Evolutionary conservation across 2,888 invertebrate genomes (phyloP), one percentile per base, ranked within the genome.

Genomic region (Papilio elwesi): DNA sequence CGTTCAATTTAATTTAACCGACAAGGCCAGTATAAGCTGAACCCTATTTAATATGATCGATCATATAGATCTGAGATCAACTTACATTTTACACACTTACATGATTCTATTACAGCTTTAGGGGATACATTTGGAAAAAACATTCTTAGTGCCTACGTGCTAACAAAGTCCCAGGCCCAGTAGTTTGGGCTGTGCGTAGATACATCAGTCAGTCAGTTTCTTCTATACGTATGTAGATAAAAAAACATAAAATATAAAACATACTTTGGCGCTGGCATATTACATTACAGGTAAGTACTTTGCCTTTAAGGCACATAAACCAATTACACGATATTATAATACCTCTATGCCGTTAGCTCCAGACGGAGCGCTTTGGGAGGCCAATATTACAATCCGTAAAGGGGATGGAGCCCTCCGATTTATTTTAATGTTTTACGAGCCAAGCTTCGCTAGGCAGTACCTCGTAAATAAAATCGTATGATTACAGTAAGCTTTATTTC

Each of bases 361-460:
- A 65, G 38, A 63, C 47, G 53, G 13, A 47, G 16, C 55, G 15
- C 13, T 48, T 72, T 68, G 49, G 36, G n/a, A 68, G 53, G 55
- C 10, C 68, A 48, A 53, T 73, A 68, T 48, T 73, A 69, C 55
- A 64, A 38, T 16, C 65, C 48, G 49, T 57, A 65, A 47, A 68
- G 43, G 55, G 49, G 68, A 68, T 65, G 48, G 59, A 66, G 65
- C 55, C 43, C 48, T 72, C 53, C 63, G 68, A 67, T 62, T 62
- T 70, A 62, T 70, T 65, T 69, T 65, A 62, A 67, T 64, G 51
- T 57, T 70, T 70, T 70, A 70, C 52, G 59, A 51, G 12, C 57
- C 57, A 66, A 48, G 68, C 51, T 53, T 48, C 52, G 16, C 65
- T 49, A 51, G 51, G 15, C 13, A 65, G 36, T 47, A 11, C n/a